Percentiles rank a stretch among this genome's conserved stretches.
Evolutionary conservation across 2,113 vertebrate species (phyloP).

Genomic region (Ceyx margarethae): DNA sequence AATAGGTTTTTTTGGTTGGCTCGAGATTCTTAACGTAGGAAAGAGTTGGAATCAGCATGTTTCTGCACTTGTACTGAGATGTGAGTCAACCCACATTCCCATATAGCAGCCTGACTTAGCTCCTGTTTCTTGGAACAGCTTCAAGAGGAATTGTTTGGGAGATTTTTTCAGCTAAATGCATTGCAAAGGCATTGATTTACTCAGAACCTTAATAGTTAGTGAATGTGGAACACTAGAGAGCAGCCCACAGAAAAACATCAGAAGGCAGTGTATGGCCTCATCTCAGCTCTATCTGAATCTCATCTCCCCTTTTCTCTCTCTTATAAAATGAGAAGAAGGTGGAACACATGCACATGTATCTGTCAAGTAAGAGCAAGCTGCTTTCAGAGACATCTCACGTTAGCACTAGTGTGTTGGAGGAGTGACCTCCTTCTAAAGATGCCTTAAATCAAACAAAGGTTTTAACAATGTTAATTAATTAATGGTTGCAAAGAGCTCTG

Average conservation of each 20-base stretch:
- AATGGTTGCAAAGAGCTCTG: not conserved
- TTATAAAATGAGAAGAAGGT: not conserved
- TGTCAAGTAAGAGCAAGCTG: not conserved
- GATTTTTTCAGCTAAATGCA: not conserved
- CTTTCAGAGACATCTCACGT: not conserved
- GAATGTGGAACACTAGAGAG: not conserved
- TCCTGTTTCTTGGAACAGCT: not conserved
- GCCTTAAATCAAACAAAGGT: not conserved
- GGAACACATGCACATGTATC: not conserved
- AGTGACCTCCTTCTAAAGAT: not conserved
- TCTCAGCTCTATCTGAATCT: not conserved
- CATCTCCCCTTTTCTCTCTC: not conserved
- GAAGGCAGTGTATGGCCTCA: not conserved
- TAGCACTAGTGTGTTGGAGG: not conserved
- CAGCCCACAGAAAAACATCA: not conserved
- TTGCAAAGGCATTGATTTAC: not conserved
- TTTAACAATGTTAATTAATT: not conserved
- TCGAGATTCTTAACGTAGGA: not conserved
- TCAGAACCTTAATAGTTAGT: not conserved
- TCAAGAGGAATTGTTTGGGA: not conserved
- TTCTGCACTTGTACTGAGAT: not conserved
- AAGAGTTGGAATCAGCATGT: not conserved
- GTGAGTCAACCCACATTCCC: not conserved
- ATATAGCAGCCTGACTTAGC: not conserved
- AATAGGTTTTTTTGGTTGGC: not conserved